Base-by-base conservation (phyloP, 2,797 vertebrate genomes). In the Neosalanx taihuensis region DNA sequence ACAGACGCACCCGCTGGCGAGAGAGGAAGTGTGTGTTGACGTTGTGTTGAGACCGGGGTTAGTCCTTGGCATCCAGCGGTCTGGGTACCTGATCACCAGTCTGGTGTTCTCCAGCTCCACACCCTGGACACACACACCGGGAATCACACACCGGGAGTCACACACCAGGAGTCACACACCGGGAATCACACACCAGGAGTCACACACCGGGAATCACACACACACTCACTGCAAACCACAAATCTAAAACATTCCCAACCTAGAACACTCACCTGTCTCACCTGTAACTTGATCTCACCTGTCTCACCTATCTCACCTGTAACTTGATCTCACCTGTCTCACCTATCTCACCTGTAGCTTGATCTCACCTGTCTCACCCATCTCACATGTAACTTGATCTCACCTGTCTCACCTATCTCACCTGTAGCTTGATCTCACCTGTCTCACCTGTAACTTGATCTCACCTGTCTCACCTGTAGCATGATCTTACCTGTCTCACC, bases 51-150 rank as follows among this genome's bases (percentile, higher is more conserved):
- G 29, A 59, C 60, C 26, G 15, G 18, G 12, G 59, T 7, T 70
- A 74, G 75, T 71, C 70, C 67, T 86, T 67, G 87, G 89, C 33
- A 79, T 77, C 71, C 89, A 85, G 9, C 85, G 81, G 77, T 92
- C 91, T 20, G 92, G 91, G 76, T 92, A 93, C 68, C 90, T 84
- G 73, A 93, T 86, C 70, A 92, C 85, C 81, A 93, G 83, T 70
- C 81, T 89, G 64, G 84, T 91, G 79, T 87, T 81, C 56, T 90
- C 60, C 3, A 86, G 64, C 74, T 84, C 83, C 73, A 69, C 81
- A 12, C 79, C 79, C 83, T 86, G 80, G 12, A 56, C 29, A 70
- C 68, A 90, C 81, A 67, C 80, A 79, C 23, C 23, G 23, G 23
- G 23, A 26, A 26, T 26, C 23, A 26, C 81, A 73, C 20, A 87